A percentile compares a stretch with the other conserved stretches of the same genome.
phyloP scores from a whole-genome alignment of 2,888 invertebrate species.

The Chloroclysta siterata region DNA sequence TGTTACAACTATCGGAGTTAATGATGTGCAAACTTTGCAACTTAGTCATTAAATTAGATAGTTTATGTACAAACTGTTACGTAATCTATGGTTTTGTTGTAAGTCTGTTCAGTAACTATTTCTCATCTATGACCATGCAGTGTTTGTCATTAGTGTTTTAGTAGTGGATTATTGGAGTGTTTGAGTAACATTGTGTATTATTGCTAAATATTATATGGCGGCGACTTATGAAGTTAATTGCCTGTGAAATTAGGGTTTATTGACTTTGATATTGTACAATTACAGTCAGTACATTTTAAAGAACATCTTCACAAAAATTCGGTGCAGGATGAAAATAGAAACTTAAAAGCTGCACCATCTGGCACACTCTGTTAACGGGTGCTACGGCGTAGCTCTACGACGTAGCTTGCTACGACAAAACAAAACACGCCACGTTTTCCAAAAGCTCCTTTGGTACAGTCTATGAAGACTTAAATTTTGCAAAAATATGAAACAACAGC shows the following conservation, averaged over 20 bases:
- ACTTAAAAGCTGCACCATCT: neutral
- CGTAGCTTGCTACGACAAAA: slow-evolving; percentile 17
- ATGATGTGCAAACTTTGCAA: slow-evolving; percentile 61
- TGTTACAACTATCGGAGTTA: slow-evolving; percentile 45
- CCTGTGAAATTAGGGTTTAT: neutral
- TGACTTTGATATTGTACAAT: neutral
- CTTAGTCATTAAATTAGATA: slow-evolving; percentile 54
- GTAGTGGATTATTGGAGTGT: slow-evolving; percentile 18
- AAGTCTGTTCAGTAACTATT: slow-evolving; percentile 14
- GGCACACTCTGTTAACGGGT: neutral
- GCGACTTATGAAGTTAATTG: neutral
- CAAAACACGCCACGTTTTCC: slow-evolving; percentile 8
- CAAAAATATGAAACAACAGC: slow-evolving; percentile 43
- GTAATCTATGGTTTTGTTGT: slow-evolving; percentile 15
- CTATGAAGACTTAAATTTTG: slow-evolving; percentile 39
- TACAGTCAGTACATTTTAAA: too few relatives aligned
- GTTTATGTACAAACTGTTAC: slow-evolving; percentile 30
- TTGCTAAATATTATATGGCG: neutral
- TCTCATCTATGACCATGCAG: slow-evolving; percentile 10
- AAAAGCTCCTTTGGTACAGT: slow-evolving; percentile 10
- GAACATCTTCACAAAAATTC: neutral
- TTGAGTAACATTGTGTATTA: slow-evolving; percentile 9
- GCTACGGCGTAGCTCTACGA: slow-evolving; percentile 27
- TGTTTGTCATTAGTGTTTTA: slow-evolving; percentile 26
- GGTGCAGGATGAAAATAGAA: neutral